A percentile compares a stretch with the other conserved stretches of the same genome.
phyloP scores from a whole-genome alignment of 2,113 vertebrate genomes.

The Trematocara stigmaticum region DNA sequence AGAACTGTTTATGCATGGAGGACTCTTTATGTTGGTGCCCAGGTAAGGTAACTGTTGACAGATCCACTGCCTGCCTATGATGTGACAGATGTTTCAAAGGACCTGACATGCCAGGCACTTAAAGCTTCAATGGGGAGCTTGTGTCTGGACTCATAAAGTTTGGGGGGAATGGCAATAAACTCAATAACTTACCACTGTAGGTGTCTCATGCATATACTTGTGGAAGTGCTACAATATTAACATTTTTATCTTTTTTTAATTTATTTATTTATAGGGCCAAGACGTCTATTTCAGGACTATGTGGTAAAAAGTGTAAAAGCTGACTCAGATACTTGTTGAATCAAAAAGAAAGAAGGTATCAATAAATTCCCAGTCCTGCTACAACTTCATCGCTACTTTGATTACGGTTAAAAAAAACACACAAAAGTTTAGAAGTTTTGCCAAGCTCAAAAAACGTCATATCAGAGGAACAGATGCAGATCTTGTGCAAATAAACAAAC shows the following conservation, averaged over 20 bases:
- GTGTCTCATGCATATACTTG: neutral
- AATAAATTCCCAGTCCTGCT: neutral
- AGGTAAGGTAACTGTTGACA: constrained; percentile 29
- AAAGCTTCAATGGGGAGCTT: neutral
- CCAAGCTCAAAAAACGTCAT: neutral
- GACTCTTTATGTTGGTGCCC: neutral
- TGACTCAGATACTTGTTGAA: neutral
- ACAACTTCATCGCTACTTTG: neutral
- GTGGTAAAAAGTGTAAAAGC: neutral
- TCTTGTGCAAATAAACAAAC: neutral
- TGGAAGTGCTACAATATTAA: neutral
- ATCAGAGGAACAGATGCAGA: neutral
- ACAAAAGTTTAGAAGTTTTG: neutral
- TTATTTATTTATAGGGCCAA: neutral
- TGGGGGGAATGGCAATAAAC: neutral
- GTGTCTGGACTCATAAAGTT: constrained; percentile 21
- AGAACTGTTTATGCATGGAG: neutral
- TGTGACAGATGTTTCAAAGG: constrained; percentile 37
- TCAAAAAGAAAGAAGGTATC: neutral
- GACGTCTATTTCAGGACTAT: neutral
- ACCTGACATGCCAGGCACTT: constrained; percentile 3
- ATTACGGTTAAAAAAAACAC: neutral
- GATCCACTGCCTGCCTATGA: constrained; percentile 32
- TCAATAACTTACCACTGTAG: neutral
- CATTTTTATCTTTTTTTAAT: neutral